Base-by-base conservation (phyloP, 2,797 vertebrate genomes). In the Premnoplex brunnescens region DNA sequence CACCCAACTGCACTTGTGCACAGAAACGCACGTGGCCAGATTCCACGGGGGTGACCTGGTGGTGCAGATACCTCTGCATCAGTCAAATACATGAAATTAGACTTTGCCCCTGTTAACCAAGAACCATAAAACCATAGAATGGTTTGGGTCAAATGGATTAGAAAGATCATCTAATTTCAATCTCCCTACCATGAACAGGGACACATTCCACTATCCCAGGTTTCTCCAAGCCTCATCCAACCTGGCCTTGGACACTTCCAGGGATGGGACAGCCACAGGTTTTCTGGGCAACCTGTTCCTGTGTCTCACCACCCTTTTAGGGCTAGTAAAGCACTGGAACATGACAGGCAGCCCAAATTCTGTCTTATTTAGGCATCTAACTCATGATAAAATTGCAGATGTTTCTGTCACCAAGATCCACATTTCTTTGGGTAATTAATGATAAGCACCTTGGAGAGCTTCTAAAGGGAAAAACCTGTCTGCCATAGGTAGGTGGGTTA, bases 1-100 rank as follows among this genome's bases (percentile, higher is more conserved):
- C 3, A 20, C 14, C 8, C 4, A 0, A 24, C 28, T 32, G 22
- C 9, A 46, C 20, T 20, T 0, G 0, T 12, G 10, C 20, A 22
- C 30, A 80, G 44, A 58, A 74, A 51, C 18, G 60, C 2, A 2
- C 17, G 8, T 1, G 12, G 30, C 10, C 71, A 41, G 9, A 30
- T 34, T 46, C 37, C 37, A 16, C 1, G 0, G 23, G 6, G 5
- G 16, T 46, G 41, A 52, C 9, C n/a, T 34, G 39, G 14, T 34
- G 43, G 18, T 52, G 8, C 30, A 81, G 62, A 54, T 19, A 64
- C 8, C n/a, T 60, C 7, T 7, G 1, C 8, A 34, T 37, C 27
- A 17, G 19, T 26, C 3, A 2, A 48, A 64, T 17, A 10, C 10
- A 10, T 46, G 10, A 73, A 39, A 52, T 60, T 23, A 58, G 14